Evolutionary conservation across 53 echinoderm and acorn worm species (phyloP).

Genomic region (Zoroaster sp.): DNA sequence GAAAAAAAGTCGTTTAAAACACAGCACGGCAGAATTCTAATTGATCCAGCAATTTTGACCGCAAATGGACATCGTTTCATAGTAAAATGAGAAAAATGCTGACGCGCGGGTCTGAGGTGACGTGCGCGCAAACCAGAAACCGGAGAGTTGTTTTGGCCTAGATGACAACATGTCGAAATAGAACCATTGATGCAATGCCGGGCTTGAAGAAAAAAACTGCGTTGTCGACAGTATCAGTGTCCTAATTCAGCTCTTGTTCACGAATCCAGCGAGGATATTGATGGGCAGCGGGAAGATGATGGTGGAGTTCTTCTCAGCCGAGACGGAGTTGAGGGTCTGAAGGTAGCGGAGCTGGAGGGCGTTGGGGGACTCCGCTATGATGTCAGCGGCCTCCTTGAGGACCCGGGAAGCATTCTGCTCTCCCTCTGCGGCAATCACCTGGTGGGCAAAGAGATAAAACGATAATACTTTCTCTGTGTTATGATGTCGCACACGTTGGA

Average conservation of each 20-base stretch:
- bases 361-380: conserved; percentile 74
- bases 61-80: no score
- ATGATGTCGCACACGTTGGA: no score
- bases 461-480: no score
- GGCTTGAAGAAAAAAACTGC: background rate
- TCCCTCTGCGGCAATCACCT: conserved; percentile 97
- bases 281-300: conserved; percentile 99
- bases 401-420: conserved; percentile 93
- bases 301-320: conserved; percentile 97
- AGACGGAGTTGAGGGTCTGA: conserved; percentile 94
- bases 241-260: background rate
- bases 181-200: no score
- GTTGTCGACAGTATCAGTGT: background rate
- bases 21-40: no score
- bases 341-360: conserved; percentile 96
- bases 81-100: no score
- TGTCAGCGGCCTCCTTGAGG: conserved; percentile 96
- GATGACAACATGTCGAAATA: no score
- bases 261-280: conserved; percentile 56
- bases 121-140: no score
- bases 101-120: no score
- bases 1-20: no score
- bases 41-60: no score
- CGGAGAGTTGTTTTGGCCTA: no score
- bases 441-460: background rate